These are phyloP conservation scores for Erpornis zantholeuca DNA, from an alignment of 2,113 vertebrate species.

Conservation along the genomic window DNA sequence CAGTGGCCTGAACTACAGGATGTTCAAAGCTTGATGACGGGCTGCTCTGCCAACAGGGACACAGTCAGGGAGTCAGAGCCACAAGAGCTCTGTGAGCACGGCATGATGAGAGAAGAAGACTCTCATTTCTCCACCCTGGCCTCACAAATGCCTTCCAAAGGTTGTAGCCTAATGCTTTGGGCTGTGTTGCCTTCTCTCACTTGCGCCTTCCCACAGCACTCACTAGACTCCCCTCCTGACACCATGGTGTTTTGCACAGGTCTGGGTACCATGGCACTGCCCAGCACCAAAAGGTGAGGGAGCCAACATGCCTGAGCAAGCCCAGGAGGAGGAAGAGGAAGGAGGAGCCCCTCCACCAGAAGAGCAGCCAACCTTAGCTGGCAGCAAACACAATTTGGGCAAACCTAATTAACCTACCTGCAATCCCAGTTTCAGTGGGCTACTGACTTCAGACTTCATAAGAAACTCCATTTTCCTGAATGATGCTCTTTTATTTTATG, in stretches of 20 bases:
- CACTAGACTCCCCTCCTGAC: not conserved
- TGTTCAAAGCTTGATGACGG: accelerated
- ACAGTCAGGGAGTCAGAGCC: not conserved
- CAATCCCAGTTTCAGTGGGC: not conserved
- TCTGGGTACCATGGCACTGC: not conserved
- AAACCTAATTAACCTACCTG: not conserved
- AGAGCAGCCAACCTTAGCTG: not conserved
- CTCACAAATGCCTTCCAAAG: not conserved
- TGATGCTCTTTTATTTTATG: not conserved
- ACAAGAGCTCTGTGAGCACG: not conserved
- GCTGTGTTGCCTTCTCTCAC: accelerated
- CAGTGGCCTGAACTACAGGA: not conserved
- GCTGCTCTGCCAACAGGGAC: not conserved
- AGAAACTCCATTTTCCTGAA: not conserved
- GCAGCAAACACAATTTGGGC: not conserved
- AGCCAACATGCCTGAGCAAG: accelerated
- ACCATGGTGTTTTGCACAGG: accelerated
- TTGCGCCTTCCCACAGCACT: not conserved
- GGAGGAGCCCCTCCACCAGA: not conserved
- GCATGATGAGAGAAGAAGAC: not conserved
- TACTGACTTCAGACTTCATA: not conserved
- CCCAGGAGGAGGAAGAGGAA: not conserved
- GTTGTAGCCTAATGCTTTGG: accelerated
- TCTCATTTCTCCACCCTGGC: not conserved
- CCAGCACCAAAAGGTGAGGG: not conserved